Percentiles rank a stretch among this genome's conserved stretches.
Conservation (phyloP, 2,113 vertebrate species). For the Tautogolabrus adspersus region DNA sequence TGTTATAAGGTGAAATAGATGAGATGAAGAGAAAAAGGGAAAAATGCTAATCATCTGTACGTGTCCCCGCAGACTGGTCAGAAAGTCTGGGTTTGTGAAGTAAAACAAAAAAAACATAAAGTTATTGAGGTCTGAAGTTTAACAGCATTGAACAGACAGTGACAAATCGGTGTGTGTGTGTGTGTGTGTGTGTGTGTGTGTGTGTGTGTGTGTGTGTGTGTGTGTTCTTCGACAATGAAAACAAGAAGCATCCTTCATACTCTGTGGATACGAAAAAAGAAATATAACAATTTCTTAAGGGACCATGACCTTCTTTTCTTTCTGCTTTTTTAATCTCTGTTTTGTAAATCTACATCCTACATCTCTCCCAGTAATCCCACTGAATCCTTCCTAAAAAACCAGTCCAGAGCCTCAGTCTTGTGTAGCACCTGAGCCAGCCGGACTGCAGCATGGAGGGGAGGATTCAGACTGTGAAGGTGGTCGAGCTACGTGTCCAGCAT, state of each 20-base stretch:
- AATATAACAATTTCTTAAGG: neutral
- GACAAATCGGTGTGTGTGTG: too few relatives aligned
- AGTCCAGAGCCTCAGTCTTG: constrained; percentile 15
- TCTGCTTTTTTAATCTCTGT: neutral
- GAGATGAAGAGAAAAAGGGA: too few relatives aligned
- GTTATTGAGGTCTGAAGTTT: too few relatives aligned
- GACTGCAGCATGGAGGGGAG: constrained; percentile 22
- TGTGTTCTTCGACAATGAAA: neutral
- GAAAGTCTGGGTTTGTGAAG: too few relatives aligned
- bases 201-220: neutral
- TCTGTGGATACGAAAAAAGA: neutral
- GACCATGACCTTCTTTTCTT: neutral
- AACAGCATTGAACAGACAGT: too few relatives aligned
- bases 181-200: too few relatives aligned
- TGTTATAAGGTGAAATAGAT: too few relatives aligned
- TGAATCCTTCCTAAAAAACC: neutral
- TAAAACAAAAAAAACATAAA: too few relatives aligned
- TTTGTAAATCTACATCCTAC: neutral
- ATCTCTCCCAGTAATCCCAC: neutral
- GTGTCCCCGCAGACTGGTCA: too few relatives aligned
- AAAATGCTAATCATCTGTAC: too few relatives aligned
- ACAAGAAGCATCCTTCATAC: neutral
- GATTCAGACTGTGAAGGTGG: constrained; percentile 52
- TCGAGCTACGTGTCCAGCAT: constrained; percentile 69
- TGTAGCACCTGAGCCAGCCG: constrained; percentile 36